Base-by-base conservation (phyloP, 2,888 invertebrate species). In the Epirrhoe alternata region DNA sequence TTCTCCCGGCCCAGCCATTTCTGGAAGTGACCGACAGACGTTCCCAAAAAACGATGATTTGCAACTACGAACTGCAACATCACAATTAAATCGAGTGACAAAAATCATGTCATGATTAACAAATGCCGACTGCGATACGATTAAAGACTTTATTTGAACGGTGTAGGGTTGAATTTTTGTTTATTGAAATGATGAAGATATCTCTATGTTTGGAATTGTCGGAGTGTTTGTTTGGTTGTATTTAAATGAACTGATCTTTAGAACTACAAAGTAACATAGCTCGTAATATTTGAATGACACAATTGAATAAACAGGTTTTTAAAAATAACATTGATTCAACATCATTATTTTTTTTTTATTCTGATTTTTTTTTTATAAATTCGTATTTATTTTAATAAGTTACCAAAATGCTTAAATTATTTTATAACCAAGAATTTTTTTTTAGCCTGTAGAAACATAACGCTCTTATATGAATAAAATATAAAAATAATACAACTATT, bases 21-120 rank as follows among this genome's bases (percentile, higher is more conserved):
- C 85, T 77, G 81, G 84, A 83, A 86, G 84, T 77, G 84, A 69
- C 72, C 70, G 80, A 75, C 78, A 78, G 67, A 70, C 81, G 77
- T 82, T 78, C 80, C 79, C 83, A 89, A 91, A 91, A 92, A 90
- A 88, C 85, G 81, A 89, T 92, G 92, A 92, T 91, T 92, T 92
- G 91, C 90, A 86, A 86, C 86, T 76, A 75, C 75, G 75, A 79
- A 74, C 83, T 72, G 81, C 80, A 75, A 86, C 87, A 83, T 86
- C 84, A 81, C 83, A 85, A 86, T 86, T 86, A 87, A 86, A 88
- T 85, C 86, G 87, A 88, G 89, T 90, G 90, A 90, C 90, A 89
- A 90, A 88, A 89, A 86, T 89, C 68, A 61, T 69, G 68, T 71
- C 59, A 42, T 50, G 52, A 33, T 59, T 60, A 58, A 42, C 33